Evolutionary conservation across 2,113 vertebrate genomes (phyloP).

Genomic region (Ceratotherium simum): DNA sequence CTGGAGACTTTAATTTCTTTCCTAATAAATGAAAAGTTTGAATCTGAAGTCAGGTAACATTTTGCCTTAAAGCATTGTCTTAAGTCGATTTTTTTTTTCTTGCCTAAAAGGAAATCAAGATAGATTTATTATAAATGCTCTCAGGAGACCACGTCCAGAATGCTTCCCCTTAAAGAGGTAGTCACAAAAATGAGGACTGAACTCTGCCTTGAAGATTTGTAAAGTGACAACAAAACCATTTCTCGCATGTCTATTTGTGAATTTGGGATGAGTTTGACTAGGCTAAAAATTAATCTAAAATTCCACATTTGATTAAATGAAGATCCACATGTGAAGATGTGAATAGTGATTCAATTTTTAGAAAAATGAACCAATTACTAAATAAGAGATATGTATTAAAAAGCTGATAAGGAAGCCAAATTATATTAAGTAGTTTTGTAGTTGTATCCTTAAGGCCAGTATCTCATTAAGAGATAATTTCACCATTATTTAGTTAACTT

Average conservation of each 20-base stretch:
- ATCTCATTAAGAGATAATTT: constrained; percentile 53
- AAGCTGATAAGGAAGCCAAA: constrained; percentile 1
- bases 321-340: neutral
- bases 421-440: constrained; percentile 5
- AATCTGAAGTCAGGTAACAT: constrained; percentile 79
- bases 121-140: constrained; percentile 84
- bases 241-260: neutral
- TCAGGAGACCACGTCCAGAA: constrained; percentile 78
- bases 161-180: constrained; percentile 79
- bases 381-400: neutral
- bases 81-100: constrained; percentile 78
- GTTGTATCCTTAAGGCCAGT: neutral
- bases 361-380: neutral
- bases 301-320: constrained; percentile 33
- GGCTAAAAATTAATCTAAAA: constrained; percentile 53
- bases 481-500: constrained; percentile 55
- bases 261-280: neutral
- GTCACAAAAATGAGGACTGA: constrained; percentile 72
- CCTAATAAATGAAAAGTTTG: constrained; percentile 83
- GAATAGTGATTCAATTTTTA: constrained; percentile 46
- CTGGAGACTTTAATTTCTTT: constrained; percentile 65
- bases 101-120: constrained; percentile 82
- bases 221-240: neutral
- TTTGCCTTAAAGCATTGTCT: constrained; percentile 84
- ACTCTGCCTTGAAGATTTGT: constrained; percentile 36